Conservation (phyloP, 1,140 invertebrate genomes). For the Nasonia giraulti region DNA sequence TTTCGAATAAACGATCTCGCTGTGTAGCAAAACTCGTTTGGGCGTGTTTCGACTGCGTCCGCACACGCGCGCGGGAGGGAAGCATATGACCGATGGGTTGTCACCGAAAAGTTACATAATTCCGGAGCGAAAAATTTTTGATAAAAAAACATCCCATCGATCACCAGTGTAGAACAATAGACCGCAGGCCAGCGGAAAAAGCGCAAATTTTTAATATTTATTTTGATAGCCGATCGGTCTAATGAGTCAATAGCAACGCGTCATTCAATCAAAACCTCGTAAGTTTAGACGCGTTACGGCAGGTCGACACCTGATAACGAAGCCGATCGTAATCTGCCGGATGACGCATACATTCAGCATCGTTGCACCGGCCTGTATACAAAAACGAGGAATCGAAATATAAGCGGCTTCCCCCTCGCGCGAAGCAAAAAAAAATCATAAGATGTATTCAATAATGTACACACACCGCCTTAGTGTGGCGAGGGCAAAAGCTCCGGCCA, state of each 20-base stretch:
- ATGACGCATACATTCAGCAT: not conserved
- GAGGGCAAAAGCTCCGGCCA: conserved; percentile 73
- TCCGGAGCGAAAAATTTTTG: not conserved
- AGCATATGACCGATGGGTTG: not conserved
- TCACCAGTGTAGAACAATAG: not conserved
- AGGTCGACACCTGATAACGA: not conserved
- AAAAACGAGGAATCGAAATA: not conserved
- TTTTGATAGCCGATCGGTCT: no score
- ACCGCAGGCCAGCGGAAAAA: no score
- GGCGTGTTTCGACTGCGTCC: conserved; percentile 32
- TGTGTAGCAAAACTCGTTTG: conserved; percentile 9
- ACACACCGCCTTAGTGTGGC: conserved; percentile 75
- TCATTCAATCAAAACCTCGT: no score
- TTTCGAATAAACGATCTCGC: conserved; percentile 27
- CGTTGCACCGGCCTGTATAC: not conserved
- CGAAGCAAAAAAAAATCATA: conserved; percentile 51
- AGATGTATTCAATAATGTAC: conserved; percentile 70
- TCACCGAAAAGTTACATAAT: not conserved
- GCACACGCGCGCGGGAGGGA: conserved; percentile 34
- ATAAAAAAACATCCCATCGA: not conserved
- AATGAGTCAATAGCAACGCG: no score
- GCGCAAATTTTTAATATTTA: no score
- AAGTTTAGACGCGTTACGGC: no score
- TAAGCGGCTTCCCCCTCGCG: not conserved
- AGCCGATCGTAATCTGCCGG: not conserved